phyloP scores from a whole-genome alignment of 2,888 invertebrate genomes.

The Nasonia oneida region DNA sequence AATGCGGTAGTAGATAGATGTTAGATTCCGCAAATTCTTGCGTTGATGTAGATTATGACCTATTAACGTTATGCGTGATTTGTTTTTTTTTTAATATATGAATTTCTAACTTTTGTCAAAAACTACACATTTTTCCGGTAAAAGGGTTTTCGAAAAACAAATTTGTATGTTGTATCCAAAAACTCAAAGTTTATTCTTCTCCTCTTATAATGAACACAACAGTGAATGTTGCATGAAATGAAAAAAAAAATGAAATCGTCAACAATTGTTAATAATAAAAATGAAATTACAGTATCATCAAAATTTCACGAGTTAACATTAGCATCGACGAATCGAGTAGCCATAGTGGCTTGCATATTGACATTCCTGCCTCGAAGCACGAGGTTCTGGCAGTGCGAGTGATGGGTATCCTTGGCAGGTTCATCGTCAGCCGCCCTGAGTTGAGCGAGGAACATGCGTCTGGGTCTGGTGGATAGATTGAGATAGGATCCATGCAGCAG shows the following conservation, averaged over 20 bases:
- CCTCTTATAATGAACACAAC: background rate
- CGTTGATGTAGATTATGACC: background rate
- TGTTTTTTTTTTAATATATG: too few species aligned
- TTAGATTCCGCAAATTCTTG: background rate
- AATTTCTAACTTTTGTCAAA: too few species aligned
- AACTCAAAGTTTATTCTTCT: conserved; percentile 25
- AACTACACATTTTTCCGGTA: background rate
- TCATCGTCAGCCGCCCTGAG: conserved; percentile 81
- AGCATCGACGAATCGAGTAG: conserved; percentile 69
- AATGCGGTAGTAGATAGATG: too few species aligned
- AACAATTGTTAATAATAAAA: background rate
- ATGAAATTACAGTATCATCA: background rate
- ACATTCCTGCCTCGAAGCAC: conserved; percentile 81
- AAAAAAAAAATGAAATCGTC: conserved; percentile 13
- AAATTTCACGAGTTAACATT: conserved; percentile 37
- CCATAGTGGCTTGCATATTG: conserved; percentile 75
- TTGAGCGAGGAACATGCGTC: conserved; percentile 82
- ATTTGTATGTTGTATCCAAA: background rate
- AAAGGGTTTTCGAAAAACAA: background rate
- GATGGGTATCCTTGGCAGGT: conserved; percentile 78
- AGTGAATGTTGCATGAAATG: background rate
- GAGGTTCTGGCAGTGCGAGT: conserved; percentile 81
- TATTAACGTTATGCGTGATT: too few species aligned
- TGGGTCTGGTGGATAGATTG: conserved; percentile 79
- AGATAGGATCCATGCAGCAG: conserved; percentile 82